Evolutionary conservation across 2,888 invertebrate genomes (phyloP), one percentile per base, ranked within the genome.

Genomic region (Himalopsyche anomala): DNA sequence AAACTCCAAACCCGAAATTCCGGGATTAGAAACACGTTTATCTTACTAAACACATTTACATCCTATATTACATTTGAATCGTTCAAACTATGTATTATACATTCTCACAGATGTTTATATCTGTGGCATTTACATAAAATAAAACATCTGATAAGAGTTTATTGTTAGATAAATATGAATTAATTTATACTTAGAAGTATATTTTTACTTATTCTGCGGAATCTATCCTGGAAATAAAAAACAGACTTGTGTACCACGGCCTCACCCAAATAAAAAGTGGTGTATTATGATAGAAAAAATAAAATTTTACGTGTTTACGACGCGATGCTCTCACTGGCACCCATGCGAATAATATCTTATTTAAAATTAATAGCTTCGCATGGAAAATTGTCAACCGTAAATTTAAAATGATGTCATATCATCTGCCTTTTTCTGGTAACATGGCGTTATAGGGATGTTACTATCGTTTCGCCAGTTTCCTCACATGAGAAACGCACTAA

Each of bases 311-410:
- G 19, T 28, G 62, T 28, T 62, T 15, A 62, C 19, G 19, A 9
- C 62, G 62, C 62, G 62, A 62, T n/a, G 5, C 19, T 12, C 62
- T 19, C 62, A 62, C 19, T 62, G 28, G 6, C 19, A 62, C 19
- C 62, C 62, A 19, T 62, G 62, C 62, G 62, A 62, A 19, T 62
- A 62, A 62, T 62, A 19, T 62, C 62, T 62, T 19, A 62, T 62
- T 62, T 62, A 19, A 62, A 62, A 62, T 62, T 62, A 62, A 62
- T 62, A 62, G 62, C 62, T 62, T 62, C 62, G 28, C 62, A n/a
- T 62, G 62, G 62, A 62, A 62, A 62, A 62, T 62, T 62, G 62
- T 19, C n/a, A 19, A 62, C 19, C 62, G 19, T 62, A 62, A 62
- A 62, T 62, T 19, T 19, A 19, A 62, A 62, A 62, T 62, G 62